Base-by-base conservation (phyloP, 1,140 invertebrate genomes). In the Matsumurasca onukii region DNA sequence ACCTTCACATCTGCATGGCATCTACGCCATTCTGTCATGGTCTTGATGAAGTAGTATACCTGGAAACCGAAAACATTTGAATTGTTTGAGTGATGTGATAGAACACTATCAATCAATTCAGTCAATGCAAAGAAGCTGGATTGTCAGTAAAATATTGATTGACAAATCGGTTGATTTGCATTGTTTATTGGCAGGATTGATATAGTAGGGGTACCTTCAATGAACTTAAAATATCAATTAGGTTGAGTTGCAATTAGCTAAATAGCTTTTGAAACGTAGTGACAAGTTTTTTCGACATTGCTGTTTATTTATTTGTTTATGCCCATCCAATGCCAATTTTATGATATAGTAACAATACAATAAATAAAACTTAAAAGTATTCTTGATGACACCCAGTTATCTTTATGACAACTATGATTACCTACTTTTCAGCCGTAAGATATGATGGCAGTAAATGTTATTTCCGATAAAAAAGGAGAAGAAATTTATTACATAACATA, bases 1-100 rank as follows among this genome's bases (percentile, higher is more conserved):
- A 66, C 68, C 0, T 20, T 67, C 13, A 69, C 48, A 1, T 55
- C 57, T 12, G 71, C 31, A 39, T 69, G 66, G 20, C 64, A 67
- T 1, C 13, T 52, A 17, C 55, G 61, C 72, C 72, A 73, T 65
- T 71, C 22, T 12, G 66, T 69, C 25, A 66, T 68, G 31, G 67
- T 73, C 59, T 73, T 73, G 1, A 73, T 69, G 27, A 73, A 73
- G 61, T 73, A 71, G 52, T 73, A 73, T 5, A 68, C 70, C 72
- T 73, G 69, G 22, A 66, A 68, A 57, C 27, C 20, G 22, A 29
- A 69, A 31, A 22, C 2, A 2, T 67, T 31, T 22, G 25, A 13
- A 51, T n/a, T 62, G 17, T 25, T 48, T 3, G n/a, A 31, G 30
- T 25, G 17, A 48, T 12, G 34, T 12, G 17, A 45, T 12, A 45